phyloP scores from a whole-genome alignment of 2,888 invertebrate species.

The Kryphioiulus occultus region DNA sequence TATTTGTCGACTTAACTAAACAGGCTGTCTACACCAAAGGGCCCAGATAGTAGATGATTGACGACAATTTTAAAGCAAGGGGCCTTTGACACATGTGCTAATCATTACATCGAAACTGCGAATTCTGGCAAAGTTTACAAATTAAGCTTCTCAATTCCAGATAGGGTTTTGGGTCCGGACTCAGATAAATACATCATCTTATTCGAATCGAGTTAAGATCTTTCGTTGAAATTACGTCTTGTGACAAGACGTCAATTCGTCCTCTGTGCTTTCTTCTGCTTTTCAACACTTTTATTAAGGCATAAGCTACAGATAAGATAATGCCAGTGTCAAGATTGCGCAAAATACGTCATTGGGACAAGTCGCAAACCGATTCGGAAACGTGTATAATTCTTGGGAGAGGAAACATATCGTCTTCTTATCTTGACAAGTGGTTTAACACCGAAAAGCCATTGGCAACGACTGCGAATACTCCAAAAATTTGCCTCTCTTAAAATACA shows the following conservation, averaged over 20 bases:
- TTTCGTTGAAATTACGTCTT: constrained; percentile 3
- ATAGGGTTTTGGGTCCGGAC: not conserved
- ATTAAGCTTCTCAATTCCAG: not conserved
- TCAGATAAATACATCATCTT: constrained; percentile 28
- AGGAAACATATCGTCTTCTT: constrained; percentile 33
- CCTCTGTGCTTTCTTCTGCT: not conserved
- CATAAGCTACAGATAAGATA: constrained; percentile 39
- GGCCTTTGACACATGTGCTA: constrained; percentile 1
- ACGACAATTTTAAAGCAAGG: constrained; percentile 20
- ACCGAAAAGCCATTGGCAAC: not conserved
- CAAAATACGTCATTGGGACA: not conserved
- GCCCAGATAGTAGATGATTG: not conserved
- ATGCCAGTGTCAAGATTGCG: constrained; percentile 32
- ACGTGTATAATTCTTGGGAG: not conserved
- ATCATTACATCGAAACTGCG: constrained; percentile 16
- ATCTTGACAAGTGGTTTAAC: constrained; percentile 40
- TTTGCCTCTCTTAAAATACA: not conserved
- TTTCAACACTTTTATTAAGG: constrained; percentile 18
- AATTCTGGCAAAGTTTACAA: constrained; percentile 27
- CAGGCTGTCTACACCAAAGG: not conserved
- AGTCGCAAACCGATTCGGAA: not conserved
- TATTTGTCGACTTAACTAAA: constrained; percentile 2
- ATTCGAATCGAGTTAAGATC: not conserved
- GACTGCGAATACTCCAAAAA: not conserved
- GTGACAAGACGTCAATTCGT: constrained; percentile 25